Conservation (phyloP, 2,113 vertebrate species). For the Burhinus bistriatus region DNA sequence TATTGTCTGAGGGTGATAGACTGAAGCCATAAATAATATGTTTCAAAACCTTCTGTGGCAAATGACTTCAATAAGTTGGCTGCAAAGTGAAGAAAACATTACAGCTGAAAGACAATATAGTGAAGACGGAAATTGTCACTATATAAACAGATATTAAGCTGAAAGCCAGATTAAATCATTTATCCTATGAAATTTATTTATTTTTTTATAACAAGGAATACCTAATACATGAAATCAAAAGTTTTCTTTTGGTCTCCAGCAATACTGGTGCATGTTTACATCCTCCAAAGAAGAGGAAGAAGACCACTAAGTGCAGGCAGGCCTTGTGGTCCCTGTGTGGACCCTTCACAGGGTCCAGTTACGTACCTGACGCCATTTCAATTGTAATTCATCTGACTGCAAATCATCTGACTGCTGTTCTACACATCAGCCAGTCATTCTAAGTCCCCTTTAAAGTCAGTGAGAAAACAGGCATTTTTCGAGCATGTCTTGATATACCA, state of each 20-base stretch:
- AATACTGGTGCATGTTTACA: neutral
- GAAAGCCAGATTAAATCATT: neutral
- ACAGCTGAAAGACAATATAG: neutral
- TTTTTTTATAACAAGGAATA: neutral
- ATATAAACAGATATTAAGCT: neutral
- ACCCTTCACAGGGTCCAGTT: neutral
- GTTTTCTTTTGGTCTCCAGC: neutral
- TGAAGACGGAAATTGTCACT: neutral
- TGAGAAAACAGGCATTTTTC: neutral
- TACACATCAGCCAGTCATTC: neutral
- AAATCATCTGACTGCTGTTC: neutral
- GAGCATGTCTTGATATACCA: neutral
- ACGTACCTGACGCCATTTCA: neutral
- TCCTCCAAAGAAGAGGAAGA: neutral
- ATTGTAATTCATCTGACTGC: neutral
- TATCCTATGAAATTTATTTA: neutral
- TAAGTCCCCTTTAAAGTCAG: neutral
- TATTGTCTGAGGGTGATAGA: neutral
- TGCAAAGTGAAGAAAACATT: neutral
- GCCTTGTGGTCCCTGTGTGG: neutral
- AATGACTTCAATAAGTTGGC: constrained; percentile 1
- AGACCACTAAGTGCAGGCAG: neutral
- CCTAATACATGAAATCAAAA: neutral
- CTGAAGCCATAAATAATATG: neutral
- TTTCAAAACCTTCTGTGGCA: neutral